Evolutionary conservation across 92 coral and sea anemone genomes (phyloP).

Genomic region (Anthopleura xanthogrammica): DNA sequence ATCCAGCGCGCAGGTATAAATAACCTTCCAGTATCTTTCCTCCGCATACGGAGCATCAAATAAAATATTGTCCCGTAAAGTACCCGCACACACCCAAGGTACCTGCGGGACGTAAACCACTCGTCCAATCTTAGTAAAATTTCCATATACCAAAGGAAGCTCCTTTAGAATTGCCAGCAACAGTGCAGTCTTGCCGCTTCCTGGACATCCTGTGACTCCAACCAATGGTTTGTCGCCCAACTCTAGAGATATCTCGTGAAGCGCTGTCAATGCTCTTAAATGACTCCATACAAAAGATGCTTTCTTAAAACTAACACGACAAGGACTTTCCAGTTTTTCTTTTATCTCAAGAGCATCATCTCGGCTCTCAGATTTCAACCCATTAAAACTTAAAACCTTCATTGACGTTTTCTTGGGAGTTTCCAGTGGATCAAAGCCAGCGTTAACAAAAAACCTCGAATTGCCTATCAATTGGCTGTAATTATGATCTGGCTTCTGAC

Average conservation of each 20-base stretch:
- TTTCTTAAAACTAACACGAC: background rate
- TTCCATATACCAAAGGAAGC: slow-evolving; percentile 26
- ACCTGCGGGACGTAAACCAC: slow-evolving; percentile 54
- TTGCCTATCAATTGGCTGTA: slow-evolving; percentile 17
- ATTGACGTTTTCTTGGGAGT: background rate
- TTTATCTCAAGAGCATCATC: background rate
- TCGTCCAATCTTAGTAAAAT: slow-evolving; percentile 19
- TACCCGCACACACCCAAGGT: slow-evolving; percentile 64
- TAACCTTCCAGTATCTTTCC: slow-evolving; percentile 35
- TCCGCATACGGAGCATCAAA: slow-evolving; percentile 44
- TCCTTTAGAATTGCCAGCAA: slow-evolving; percentile 46
- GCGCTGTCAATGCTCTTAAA: slow-evolving; percentile 2
- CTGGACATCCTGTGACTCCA: slow-evolving; percentile 46
- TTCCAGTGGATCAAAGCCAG: slow-evolving; percentile 30
- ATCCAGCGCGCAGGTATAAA: slow-evolving; percentile 45
- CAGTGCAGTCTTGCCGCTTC: slow-evolving; percentile 51
- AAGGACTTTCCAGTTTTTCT: background rate
- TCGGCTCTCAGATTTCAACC: background rate
- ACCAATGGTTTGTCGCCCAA: slow-evolving; percentile 19
- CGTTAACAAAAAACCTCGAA: slow-evolving; percentile 34
- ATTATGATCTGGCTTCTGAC: background rate
- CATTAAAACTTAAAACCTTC: slow-evolving; percentile 23
- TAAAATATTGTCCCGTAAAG: slow-evolving; percentile 57
- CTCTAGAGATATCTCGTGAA: slow-evolving; percentile 27
- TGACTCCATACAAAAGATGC: slow-evolving; percentile 32